phyloP scores from a whole-genome alignment of 2,797 vertebrate genomes.

The Schizopygopsis malacanthus region DNA sequence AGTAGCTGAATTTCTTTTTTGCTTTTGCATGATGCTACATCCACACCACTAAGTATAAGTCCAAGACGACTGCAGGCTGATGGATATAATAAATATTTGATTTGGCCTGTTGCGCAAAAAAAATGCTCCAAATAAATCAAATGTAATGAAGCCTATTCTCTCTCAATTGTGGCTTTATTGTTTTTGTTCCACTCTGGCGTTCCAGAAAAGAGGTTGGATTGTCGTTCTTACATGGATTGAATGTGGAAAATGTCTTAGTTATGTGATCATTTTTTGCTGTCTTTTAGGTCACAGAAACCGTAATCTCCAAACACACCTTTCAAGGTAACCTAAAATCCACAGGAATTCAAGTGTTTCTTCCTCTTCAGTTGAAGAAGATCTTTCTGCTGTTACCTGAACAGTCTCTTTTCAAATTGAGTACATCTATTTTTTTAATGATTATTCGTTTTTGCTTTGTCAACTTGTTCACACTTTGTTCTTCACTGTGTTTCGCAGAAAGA shows the following conservation, averaged over 20 bases:
- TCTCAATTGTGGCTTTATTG: constrained; percentile 8
- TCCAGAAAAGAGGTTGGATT: constrained; percentile 20
- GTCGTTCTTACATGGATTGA: constrained; percentile 17
- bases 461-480: not conserved
- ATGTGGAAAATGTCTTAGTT: constrained; percentile 20
- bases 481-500: constrained; percentile 65
- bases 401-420: not conserved
- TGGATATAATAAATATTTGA: not conserved
- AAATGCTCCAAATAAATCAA: constrained; percentile 15
- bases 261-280: constrained; percentile 20
- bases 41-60: not conserved
- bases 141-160: not conserved
- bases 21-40: not conserved
- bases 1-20: not conserved
- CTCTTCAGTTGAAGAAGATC: not conserved
- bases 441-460: not conserved
- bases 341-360: constrained; percentile 1
- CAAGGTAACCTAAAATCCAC: constrained; percentile 73
- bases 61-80: not conserved
- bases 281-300: constrained; percentile 83
- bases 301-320: constrained; percentile 78
- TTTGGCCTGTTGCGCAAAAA: constrained; percentile 11
- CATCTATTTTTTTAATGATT: not conserved
- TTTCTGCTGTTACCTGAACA: not conserved
- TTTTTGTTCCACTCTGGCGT: constrained; percentile 27